Percentiles rank a stretch among this genome's conserved stretches.
Evolutionary conservation across 2,113 vertebrate species (phyloP).

Genomic region (Loxodonta africana): DNA sequence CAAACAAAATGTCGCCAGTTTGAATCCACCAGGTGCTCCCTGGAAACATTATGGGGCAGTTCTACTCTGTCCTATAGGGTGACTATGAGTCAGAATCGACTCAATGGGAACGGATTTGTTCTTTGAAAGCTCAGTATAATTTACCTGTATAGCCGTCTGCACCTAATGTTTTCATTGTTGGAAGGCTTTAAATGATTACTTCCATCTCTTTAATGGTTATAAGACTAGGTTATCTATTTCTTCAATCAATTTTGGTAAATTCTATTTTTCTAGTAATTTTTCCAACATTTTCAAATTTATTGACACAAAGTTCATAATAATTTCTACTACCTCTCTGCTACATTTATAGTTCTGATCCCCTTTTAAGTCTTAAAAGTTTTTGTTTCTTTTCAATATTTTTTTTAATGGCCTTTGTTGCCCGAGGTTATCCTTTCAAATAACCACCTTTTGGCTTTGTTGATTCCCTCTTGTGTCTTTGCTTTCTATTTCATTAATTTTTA

Average conservation of each 20-base stretch:
- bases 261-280: constrained; percentile 24
- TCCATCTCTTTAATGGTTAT: neutral
- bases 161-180: neutral
- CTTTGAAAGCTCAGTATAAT: neutral
- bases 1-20: too few species aligned
- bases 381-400: neutral
- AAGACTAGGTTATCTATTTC: neutral
- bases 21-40: too few species aligned
- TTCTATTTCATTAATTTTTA: neutral
- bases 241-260: neutral
- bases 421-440: neutral
- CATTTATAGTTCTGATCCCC: neutral
- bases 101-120: neutral
- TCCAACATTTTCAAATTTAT: neutral
- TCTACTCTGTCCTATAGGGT: too few species aligned
- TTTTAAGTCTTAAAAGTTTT: neutral
- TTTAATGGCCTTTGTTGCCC: neutral
- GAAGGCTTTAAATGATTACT: neutral
- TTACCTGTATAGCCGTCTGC: neutral
- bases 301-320: neutral
- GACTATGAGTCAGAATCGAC: too few species aligned
- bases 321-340: neutral
- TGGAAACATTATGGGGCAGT: too few species aligned
- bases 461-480: constrained; percentile 18
- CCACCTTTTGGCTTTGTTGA: neutral